Percentiles rank a stretch among this genome's conserved stretches.
Conservation (phyloP, 2,797 vertebrate genomes). For the Bradypus variegatus region DNA sequence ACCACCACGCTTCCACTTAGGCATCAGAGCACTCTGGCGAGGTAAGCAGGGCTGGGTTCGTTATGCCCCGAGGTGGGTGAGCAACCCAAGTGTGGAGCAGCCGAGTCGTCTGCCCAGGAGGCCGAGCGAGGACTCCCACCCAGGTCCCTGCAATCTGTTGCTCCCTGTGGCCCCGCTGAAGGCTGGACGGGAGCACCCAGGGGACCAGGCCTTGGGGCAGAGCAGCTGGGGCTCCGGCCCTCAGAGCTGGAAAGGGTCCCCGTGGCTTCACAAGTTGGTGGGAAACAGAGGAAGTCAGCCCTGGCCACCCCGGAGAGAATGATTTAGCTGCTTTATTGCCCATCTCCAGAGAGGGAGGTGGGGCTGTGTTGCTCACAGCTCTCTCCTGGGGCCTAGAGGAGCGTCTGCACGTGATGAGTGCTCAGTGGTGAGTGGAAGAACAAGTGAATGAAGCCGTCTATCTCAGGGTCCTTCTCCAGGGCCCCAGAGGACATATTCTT, state of each 20-base stretch:
- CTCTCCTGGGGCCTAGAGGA: background rate
- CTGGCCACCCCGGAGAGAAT: background rate
- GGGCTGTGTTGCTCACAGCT: background rate
- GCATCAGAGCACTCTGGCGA: too few relatives aligned
- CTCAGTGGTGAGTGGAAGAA: background rate
- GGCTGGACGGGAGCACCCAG: too few relatives aligned
- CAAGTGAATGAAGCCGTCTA: background rate
- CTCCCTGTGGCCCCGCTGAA: rapidly evolving
- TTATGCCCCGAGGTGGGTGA: background rate
- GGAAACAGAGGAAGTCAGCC: too few relatives aligned
- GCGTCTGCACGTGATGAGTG: background rate
- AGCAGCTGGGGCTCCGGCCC: rapidly evolving
- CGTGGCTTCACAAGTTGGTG: background rate
- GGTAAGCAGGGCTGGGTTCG: background rate
- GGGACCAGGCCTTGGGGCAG: background rate
- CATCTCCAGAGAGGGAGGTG: background rate
- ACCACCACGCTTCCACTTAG: background rate
- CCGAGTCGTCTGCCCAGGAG: background rate
- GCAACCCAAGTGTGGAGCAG: background rate
- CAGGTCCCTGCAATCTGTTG: background rate
- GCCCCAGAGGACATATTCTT: background rate
- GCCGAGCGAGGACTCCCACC: rapidly evolving
- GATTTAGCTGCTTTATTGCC: background rate
- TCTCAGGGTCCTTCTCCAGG: background rate
- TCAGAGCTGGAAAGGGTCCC: background rate